Conservation (phyloP, 2,113 vertebrate genomes). For the Phrynosoma blainvillii region DNA sequence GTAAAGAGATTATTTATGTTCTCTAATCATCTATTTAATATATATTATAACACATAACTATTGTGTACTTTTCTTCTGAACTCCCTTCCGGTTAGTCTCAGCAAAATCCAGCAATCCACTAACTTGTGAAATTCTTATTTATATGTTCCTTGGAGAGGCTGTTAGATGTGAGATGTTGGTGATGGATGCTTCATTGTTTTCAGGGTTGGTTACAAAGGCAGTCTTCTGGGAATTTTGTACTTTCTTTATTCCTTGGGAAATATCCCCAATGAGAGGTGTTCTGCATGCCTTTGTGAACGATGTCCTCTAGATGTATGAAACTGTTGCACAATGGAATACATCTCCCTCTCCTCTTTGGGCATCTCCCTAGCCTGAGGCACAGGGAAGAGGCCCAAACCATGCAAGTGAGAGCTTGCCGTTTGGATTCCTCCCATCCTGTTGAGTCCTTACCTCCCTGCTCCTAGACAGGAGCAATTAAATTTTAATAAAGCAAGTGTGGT, state of each 20-base stretch:
- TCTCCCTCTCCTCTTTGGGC: neutral
- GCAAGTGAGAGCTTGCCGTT: constrained; percentile 16
- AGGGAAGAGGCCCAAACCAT: neutral
- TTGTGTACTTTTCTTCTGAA: neutral
- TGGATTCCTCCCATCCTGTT: constrained; percentile 11
- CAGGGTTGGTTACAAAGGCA: neutral
- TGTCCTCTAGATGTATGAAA: neutral
- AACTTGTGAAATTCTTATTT: neutral
- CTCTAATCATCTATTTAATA: neutral
- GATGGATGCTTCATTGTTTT: neutral
- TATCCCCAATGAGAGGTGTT: neutral
- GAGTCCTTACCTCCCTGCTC: neutral
- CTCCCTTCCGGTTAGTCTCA: neutral
- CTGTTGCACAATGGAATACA: constrained; percentile 5
- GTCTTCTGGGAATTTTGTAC: neutral
- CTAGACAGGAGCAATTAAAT: neutral
- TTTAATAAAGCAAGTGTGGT: neutral
- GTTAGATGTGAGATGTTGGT: neutral
- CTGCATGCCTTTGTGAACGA: too few species aligned
- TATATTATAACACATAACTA: too few species aligned
- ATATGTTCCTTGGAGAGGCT: neutral
- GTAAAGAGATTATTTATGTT: neutral
- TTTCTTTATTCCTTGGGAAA: neutral
- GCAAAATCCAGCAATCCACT: neutral
- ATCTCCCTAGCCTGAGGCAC: constrained; percentile 13